A percentile compares a stretch with the other conserved stretches of the same genome.
Conservation (phyloP, 1,140 invertebrate species). For the Epicauta chinensis region DNA sequence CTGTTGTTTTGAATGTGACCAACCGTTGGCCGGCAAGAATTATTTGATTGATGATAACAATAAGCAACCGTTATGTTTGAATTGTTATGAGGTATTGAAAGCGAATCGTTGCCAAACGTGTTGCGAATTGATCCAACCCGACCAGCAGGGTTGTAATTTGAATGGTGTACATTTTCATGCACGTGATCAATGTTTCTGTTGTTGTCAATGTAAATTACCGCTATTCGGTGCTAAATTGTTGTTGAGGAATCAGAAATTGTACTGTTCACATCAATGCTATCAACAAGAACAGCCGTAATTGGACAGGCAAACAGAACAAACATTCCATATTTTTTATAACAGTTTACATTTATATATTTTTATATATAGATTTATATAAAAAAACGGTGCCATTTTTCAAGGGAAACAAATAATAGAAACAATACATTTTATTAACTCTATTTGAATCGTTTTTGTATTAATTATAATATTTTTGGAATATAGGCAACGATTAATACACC, state of each 20-base stretch:
- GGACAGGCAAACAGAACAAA: too few relatives aligned
- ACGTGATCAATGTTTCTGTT: constrained; percentile 66
- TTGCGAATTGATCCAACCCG: constrained; percentile 61
- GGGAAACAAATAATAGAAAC: too few relatives aligned
- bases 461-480: too few relatives aligned
- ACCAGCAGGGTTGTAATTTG: constrained; percentile 69
- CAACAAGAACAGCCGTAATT: too few relatives aligned
- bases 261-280: constrained; percentile 40
- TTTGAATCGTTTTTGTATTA: too few relatives aligned
- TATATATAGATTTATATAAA: too few relatives aligned
- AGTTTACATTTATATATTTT: too few relatives aligned
- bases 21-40: constrained; percentile 69
- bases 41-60: constrained; percentile 66
- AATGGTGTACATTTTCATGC: constrained; percentile 71
- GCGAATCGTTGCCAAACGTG: constrained; percentile 70
- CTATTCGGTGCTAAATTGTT: constrained; percentile 57
- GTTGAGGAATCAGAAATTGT: constrained; percentile 35
- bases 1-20: constrained; percentile 80
- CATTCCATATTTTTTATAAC: too few relatives aligned
- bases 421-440: too few relatives aligned
- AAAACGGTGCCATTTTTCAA: too few relatives aligned
- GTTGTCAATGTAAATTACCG: constrained; percentile 63
- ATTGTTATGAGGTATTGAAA: constrained; percentile 71
- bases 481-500: too few relatives aligned
- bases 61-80: constrained; percentile 65